These are phyloP conservation scores for Acanthacorydalis orientalis DNA, from an alignment of 2,888 invertebrate genomes.

Conservation along the genomic window DNA sequence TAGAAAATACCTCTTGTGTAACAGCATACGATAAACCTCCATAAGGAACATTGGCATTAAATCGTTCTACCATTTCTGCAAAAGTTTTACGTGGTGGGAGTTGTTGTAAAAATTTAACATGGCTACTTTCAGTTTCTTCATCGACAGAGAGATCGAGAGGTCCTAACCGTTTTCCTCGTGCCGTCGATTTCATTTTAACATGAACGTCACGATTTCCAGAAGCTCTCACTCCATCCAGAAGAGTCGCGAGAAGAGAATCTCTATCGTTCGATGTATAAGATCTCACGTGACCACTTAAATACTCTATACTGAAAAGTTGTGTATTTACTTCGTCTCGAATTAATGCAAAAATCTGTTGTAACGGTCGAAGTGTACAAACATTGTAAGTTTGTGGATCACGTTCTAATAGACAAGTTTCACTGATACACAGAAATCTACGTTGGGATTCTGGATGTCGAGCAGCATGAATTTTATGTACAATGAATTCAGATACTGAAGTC, in stretches of 20 bases:
- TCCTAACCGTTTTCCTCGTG: slow-evolving; percentile 74
- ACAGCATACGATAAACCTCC: slow-evolving; percentile 93
- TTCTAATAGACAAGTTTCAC: slow-evolving; percentile 90
- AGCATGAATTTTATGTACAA: slow-evolving; percentile 79
- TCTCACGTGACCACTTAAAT: slow-evolving; percentile 76
- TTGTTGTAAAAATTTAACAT: slow-evolving; percentile 61
- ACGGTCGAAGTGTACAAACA: slow-evolving; percentile 69
- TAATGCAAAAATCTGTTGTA: slow-evolving; percentile 77
- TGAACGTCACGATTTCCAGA: slow-evolving; percentile 95
- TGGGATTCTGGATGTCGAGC: slow-evolving; percentile 70
- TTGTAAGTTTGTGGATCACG: slow-evolving; percentile 94
- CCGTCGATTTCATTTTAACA: slow-evolving; percentile 70
- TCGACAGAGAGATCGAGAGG: slow-evolving; percentile 83
- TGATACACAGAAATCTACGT: slow-evolving; percentile 78
- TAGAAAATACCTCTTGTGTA: slow-evolving; percentile 67
- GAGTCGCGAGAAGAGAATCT: slow-evolving; percentile 85
- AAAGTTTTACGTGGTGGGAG: slow-evolving; percentile 46
- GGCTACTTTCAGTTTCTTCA: slow-evolving; percentile 89
- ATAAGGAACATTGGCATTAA: slow-evolving; percentile 96
- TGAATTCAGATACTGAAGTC: slow-evolving; percentile 92
- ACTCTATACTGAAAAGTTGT: slow-evolving; percentile 87
- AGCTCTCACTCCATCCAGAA: slow-evolving; percentile 91
- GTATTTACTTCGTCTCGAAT: slow-evolving; percentile 81
- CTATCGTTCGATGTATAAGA: slow-evolving; percentile 88
- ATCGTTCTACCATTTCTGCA: slow-evolving; percentile 75